Conservation (phyloP, 2,113 vertebrate species). For the Melanocharis versteri region DNA sequence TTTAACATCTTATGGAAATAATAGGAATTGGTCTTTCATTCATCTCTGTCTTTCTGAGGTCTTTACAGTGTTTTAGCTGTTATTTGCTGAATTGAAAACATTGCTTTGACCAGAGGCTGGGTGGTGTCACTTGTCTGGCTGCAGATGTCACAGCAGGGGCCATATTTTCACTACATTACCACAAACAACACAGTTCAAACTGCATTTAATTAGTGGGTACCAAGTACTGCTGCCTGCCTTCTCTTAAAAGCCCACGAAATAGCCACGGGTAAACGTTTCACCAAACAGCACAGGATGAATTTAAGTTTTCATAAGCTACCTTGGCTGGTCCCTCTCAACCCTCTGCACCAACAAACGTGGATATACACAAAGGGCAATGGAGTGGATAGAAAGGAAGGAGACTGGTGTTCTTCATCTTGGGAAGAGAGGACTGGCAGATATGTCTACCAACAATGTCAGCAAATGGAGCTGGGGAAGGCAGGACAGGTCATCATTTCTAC, state of each 20-base stretch:
- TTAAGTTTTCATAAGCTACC: neutral
- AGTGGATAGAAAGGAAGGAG: neutral
- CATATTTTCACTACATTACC: constrained; percentile 51
- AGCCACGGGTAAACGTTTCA: neutral
- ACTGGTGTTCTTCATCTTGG: neutral
- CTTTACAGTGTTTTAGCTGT: neutral
- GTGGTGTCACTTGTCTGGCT: constrained; percentile 21
- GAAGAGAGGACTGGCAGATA: neutral
- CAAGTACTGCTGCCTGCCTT: neutral
- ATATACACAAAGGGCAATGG: neutral
- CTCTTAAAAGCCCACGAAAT: neutral
- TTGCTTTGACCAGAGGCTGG: constrained; percentile 25
- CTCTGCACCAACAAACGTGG: neutral
- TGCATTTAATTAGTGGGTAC: constrained; percentile 39
- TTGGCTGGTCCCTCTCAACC: neutral
- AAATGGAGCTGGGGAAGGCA: neutral
- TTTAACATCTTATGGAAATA: neutral
- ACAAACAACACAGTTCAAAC: constrained; percentile 13
- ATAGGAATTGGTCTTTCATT: neutral
- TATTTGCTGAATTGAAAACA: constrained; percentile 34
- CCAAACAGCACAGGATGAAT: neutral
- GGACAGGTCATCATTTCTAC: neutral
- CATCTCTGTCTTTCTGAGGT: neutral
- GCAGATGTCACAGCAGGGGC: constrained; percentile 42
- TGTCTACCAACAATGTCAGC: neutral